Evolutionary conservation across 2,113 vertebrate species (phyloP), one percentile per base, ranked within the genome.

Genomic region (Sturnus vulgaris): DNA sequence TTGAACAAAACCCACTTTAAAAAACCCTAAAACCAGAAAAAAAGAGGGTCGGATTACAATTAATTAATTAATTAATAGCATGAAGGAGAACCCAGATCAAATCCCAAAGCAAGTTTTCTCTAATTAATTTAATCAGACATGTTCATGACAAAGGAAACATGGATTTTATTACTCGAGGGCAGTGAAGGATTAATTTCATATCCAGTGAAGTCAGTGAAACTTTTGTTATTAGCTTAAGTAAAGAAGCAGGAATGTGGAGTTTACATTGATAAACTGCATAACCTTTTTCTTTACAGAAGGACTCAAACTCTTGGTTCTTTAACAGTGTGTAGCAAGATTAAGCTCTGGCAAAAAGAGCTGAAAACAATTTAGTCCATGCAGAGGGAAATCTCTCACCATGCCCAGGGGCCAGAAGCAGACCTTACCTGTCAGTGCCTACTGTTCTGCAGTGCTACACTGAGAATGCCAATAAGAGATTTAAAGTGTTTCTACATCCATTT

Each of bases 11-110:
- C 61, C 46, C 27, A 80, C 57, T 75, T 60, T 9, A 33, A 64
- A 88, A 69, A 70, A 0, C 0, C 5, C 12, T 71, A 40, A 59
- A 83, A 69, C 20, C 33, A 72, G 35, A 25, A 39, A 76, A 80
- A 77, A 65, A 80, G n/a, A 42, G 9, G 11, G 55, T 70, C 24
- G 55, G 44, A 78, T 95, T 1, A 2, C 64, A 95, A 88, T 77
- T 86, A 92, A 93, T 92, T 93, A 92, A 79, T 82, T 95, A 92
- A 79, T 82, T 95, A 81, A 83, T 76, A 94, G 35, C 71, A 69
- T 65, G 75, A 90, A 94, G 78, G 46, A 91, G 31, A 93, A 69
- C 18, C 20, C 7, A 72, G 61, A 88, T 57, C 31, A 88, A 94
- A 90, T 95, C 79, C 82, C 75, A 90, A 77, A 92, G 72, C 65